Evolutionary conservation across 2,888 invertebrate species (phyloP), one percentile per base, ranked within the genome.

Genomic region (Campopleginae sp.): DNA sequence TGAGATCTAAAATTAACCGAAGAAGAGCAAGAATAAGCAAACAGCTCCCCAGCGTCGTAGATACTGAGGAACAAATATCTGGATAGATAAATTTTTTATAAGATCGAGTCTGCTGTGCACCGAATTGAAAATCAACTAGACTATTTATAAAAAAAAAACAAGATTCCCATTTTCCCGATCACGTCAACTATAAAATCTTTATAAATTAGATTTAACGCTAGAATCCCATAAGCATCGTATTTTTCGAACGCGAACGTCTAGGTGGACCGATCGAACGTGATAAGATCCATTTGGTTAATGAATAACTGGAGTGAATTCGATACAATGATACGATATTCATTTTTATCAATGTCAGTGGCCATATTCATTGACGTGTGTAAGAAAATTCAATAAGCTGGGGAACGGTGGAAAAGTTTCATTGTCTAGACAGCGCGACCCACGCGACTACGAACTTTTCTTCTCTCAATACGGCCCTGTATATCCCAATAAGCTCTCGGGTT

Each of bases 391-490:
- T 76, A 48, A 46, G 51, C 19, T 38, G 23, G 46, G 33, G 31
- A 27, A 76, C 58, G 23, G 33, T 65, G 79, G 76, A 76, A 82
- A 82, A 82, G 48, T 75, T 79, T 70, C 79, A 75, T 72, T 61
- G 85, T 82, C 85, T 82, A 86, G 84, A 86, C 84, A 33, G 54
- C 14, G 31, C 80, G 44, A 83, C 85, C 84, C 82, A 85, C 85
- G 82, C 85, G 58, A 65, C 71, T 46, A 77, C 51, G 74, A 68
- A 23, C 48, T 58, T 72, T 80, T 65, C 72, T 70, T 75, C 74
- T 44, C 61, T 77, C 76, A 71, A 68, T 68, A 58, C 33, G 68
- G 19, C 23, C 54, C 54, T 51, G 44, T 58, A 42, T 77, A 82
- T 80, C 76, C 79, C 54, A 61, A 54, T 71, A 79, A 68, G 51